Percentiles rank a stretch among this genome's conserved stretches.
Evolutionary conservation across 2,888 invertebrate species (phyloP).

Genomic region (Chydorus sphaericus): DNA sequence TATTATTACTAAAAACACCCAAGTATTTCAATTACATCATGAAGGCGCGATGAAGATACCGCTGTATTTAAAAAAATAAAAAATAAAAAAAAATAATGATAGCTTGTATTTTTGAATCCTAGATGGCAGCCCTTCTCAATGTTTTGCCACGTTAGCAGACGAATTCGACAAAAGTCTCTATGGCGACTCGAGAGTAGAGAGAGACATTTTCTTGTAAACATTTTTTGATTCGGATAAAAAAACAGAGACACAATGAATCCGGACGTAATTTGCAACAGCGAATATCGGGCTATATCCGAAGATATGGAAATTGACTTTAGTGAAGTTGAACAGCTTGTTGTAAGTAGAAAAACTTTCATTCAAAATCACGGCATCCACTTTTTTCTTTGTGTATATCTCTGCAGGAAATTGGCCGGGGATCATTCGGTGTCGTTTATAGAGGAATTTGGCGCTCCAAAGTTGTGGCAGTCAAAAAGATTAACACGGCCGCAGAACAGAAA

Average conservation of each 20-base stretch:
- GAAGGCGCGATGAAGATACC: too few relatives aligned
- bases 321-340: neutral
- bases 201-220: too few relatives aligned
- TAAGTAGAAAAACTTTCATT: neutral
- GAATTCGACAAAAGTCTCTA: too few relatives aligned
- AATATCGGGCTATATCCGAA: neutral
- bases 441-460: conserved; percentile 68
- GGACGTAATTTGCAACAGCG: neutral
- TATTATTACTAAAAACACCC: too few relatives aligned
- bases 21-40: too few relatives aligned
- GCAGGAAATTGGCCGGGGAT: conserved; percentile 80
- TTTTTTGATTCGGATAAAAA: too few relatives aligned
- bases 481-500: conserved; percentile 73
- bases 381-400: neutral
- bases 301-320: neutral
- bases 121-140: too few relatives aligned
- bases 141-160: too few relatives aligned
- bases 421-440: conserved; percentile 86
- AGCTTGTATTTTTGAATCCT: too few relatives aligned
- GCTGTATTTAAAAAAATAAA: too few relatives aligned
- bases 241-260: neutral
- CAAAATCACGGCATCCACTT: neutral
- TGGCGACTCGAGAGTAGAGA: too few relatives aligned
- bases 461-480: conserved; percentile 88
- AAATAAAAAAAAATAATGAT: too few relatives aligned